These are phyloP conservation scores for Nemurella pictetii DNA, from an alignment of 2,888 invertebrate genomes.

Conservation along the genomic window DNA sequence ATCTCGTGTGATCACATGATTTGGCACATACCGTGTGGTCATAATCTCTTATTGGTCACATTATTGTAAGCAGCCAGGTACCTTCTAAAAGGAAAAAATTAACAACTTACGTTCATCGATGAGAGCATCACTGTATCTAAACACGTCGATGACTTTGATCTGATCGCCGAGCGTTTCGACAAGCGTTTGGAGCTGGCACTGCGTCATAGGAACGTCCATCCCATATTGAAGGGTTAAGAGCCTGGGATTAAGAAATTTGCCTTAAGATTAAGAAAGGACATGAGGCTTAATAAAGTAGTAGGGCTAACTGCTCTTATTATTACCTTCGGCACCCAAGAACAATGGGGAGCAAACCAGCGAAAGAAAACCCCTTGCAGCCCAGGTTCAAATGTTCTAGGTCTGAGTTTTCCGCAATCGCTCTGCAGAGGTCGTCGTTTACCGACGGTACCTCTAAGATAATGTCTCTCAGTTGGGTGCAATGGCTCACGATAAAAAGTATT, in stretches of 20 bases:
- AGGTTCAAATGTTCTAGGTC: not conserved
- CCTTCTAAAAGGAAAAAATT: too few relatives aligned
- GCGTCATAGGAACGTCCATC: not conserved
- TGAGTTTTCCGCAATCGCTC: not conserved
- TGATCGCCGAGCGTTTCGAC: not conserved
- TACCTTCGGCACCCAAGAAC: not conserved
- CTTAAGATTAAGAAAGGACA: too few relatives aligned
- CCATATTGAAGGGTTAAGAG: not conserved
- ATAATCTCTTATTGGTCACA: too few relatives aligned
- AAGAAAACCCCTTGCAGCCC: not conserved
- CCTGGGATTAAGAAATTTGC: not conserved
- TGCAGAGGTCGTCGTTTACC: not conserved
- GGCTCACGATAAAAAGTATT: not conserved
- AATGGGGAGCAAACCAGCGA: not conserved
- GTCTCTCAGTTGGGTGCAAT: not conserved
- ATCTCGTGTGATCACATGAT: too few relatives aligned
- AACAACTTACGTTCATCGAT: not conserved
- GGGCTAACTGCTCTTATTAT: not conserved
- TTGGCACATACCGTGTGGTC: too few relatives aligned
- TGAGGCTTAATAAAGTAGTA: not conserved
- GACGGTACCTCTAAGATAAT: not conserved
- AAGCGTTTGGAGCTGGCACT: not conserved
- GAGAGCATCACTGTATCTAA: not conserved
- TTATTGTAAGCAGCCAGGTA: too few relatives aligned
- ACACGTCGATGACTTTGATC: not conserved